Percentiles rank a stretch among this genome's conserved stretches.
Conservation (phyloP, 2,113 vertebrate genomes). For the Otus sunia region DNA sequence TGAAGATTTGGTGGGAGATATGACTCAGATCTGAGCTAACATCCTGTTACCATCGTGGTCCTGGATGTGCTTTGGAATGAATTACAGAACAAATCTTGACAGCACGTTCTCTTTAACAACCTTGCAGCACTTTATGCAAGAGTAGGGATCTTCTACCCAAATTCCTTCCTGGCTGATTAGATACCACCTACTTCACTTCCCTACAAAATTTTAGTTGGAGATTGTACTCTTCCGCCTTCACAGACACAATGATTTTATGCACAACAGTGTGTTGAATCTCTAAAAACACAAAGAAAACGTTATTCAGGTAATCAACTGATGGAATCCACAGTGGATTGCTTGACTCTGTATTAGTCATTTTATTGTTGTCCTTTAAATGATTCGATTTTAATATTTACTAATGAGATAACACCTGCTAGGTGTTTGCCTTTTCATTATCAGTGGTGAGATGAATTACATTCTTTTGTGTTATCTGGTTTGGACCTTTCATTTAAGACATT, state of each 20-base stretch:
- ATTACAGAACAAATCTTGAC: background rate
- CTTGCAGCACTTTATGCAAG: background rate
- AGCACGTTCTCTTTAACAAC: background rate
- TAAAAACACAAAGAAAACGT: background rate
- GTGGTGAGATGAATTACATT: background rate
- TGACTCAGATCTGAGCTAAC: background rate
- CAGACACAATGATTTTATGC: background rate
- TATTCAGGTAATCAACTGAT: background rate
- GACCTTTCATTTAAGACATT: background rate
- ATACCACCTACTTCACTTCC: background rate
- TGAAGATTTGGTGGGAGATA: background rate
- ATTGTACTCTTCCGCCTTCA: background rate
- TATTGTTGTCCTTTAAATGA: background rate
- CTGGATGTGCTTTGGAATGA: background rate
- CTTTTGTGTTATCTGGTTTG: background rate
- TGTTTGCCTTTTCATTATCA: background rate
- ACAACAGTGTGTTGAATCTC: background rate
- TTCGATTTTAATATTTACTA: background rate
- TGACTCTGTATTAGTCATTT: background rate
- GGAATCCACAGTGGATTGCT: background rate
- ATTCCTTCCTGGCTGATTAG: background rate
- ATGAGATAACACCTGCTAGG: background rate
- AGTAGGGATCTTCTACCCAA: background rate
- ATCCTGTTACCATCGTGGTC: rapidly evolving
- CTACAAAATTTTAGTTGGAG: background rate